Evolutionary conservation across 2,888 invertebrate species (phyloP), one percentile per base, ranked within the genome.

Genomic region (Cacoxenus indagator): DNA sequence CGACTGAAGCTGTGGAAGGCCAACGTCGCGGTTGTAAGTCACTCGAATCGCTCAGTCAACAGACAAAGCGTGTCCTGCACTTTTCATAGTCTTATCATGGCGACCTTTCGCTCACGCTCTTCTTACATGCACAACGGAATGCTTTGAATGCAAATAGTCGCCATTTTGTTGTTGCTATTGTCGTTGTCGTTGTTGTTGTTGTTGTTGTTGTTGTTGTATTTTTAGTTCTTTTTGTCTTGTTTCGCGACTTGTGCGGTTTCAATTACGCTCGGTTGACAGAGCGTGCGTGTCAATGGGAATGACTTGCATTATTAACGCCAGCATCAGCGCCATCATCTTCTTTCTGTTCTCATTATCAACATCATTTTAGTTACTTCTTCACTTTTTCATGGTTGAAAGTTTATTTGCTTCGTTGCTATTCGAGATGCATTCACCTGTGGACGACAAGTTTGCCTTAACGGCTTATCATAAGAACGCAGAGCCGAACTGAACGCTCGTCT

Each of bases 241-340:
- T 37, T 37, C 9, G 37, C 37, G 66, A 22, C 37, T 17, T 48
- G 31, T 59, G 59, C 67, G 70, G 73, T 74, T 67, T 70, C 74
- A 69, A 73, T 75, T 69, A 76, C 65, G 66, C 61, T 14, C 51
- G 29, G n/a, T 17, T 45, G 67, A 57, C 74, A 68, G 70, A 75
- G 72, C 11, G 24, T 22, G 51, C 17, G 22, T 51, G 51, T 51
- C 51, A 51, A 51, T 51, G 24, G 22, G 22, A 17, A 51, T 51
- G 51, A 22, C 51, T 51, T 51, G 51, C 51, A 1, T 31, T 31
- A 37, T 1, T 37, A 37, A n/a, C n/a, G n/a, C n/a, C n/a, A n/a
- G n/a, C n/a, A n/a, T n/a, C n/a, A n/a, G n/a, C n/a, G n/a, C n/a
- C n/a, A n/a, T n/a, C n/a, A n/a, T n/a, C n/a, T n/a, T n/a, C n/a